Evolutionary conservation across 2,113 vertebrate genomes (phyloP).

Genomic region (Mesitornis unicolor): DNA sequence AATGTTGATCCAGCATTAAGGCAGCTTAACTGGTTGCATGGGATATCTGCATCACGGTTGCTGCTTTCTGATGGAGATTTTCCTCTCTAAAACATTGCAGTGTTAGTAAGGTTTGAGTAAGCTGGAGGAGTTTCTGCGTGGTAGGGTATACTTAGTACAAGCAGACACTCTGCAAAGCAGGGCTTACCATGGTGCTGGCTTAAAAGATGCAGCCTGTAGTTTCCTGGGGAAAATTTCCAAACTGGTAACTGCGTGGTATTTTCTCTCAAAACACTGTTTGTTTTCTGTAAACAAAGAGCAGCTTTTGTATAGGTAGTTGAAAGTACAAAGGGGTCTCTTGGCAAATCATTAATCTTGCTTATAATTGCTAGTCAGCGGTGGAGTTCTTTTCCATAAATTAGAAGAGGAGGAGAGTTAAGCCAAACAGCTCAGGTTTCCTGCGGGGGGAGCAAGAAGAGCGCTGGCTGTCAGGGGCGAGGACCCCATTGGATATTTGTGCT

Average conservation of each 20-base stretch:
- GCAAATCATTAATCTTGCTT: constrained; percentile 47
- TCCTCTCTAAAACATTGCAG: neutral
- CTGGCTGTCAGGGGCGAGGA: neutral
- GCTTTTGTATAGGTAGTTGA: constrained; percentile 19
- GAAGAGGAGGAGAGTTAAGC: neutral
- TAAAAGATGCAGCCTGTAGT: neutral
- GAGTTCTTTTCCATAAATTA: constrained; percentile 19
- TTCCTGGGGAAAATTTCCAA: neutral
- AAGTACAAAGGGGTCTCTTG: constrained; percentile 8
- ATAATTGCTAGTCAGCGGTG: constrained; percentile 13
- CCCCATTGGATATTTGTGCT: neutral
- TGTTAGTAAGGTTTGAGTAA: neutral
- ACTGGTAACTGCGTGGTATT: neutral
- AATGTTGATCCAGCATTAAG: neutral
- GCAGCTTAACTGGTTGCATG: neutral
- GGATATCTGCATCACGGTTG: neutral
- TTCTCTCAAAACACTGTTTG: constrained; percentile 30
- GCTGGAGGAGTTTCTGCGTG: neutral
- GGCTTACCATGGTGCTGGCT: neutral
- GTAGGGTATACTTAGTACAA: neutral
- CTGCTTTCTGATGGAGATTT: neutral
- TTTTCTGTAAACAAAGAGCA: constrained; percentile 32
- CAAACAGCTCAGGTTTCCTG: neutral
- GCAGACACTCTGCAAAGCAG: neutral
- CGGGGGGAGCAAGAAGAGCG: neutral